phyloP scores from a whole-genome alignment of 2,113 vertebrate genomes.

The Sorex fumeus region DNA sequence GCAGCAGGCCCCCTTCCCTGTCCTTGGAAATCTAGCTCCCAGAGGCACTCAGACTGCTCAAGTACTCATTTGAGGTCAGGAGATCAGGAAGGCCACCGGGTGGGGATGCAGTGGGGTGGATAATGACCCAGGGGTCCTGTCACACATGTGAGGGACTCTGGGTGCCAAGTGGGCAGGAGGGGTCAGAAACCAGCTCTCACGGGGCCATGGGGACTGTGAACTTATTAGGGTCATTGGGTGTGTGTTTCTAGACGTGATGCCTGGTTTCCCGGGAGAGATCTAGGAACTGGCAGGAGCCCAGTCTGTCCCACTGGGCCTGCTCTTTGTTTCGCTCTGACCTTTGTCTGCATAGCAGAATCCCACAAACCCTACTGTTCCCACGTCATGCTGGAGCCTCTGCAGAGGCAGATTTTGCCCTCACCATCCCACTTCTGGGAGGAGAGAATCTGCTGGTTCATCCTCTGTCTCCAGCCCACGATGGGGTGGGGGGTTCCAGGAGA shows the following conservation, averaged over 20 bases:
- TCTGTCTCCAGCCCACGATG: no score
- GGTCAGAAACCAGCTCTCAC: background rate
- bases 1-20: background rate
- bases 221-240: background rate
- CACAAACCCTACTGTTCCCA: background rate
- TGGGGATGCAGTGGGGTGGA: no score
- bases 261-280: background rate
- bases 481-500: no score
- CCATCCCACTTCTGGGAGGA: background rate
- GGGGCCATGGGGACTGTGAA: background rate
- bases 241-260: background rate
- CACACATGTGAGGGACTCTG: background rate
- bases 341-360: background rate
- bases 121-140: no score
- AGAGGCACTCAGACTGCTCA: no score
- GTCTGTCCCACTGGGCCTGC: background rate
- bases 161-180: background rate
- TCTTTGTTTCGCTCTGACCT: background rate
- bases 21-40: no score
- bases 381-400: background rate
- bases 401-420: background rate
- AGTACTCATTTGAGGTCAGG: no score
- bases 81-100: no score
- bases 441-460: background rate
- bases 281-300: background rate